Evolutionary conservation across 2,888 invertebrate genomes (phyloP).

Genomic region (Caenorhabditis macrosperma): DNA sequence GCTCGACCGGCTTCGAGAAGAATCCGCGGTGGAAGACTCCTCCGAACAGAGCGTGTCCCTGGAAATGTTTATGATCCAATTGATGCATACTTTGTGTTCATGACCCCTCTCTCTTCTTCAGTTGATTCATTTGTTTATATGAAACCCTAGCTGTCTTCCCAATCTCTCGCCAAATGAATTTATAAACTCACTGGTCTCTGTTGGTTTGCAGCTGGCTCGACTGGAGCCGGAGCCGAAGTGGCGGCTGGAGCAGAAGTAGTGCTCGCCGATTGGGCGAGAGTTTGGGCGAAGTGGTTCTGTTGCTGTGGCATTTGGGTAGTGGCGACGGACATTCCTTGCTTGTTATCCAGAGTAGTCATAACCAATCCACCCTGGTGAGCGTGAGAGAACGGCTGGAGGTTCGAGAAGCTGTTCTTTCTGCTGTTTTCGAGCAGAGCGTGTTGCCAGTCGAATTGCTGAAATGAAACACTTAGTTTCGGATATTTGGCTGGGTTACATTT

Average conservation of each 20-base stretch:
- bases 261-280: conserved; percentile 54
- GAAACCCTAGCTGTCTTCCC: neutral
- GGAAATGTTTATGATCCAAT: conserved; percentile 26
- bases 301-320: conserved; percentile 57
- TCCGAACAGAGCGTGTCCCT: conserved; percentile 67
- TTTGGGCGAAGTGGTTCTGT: conserved; percentile 59
- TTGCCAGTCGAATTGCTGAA: conserved; percentile 63
- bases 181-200: conserved; percentile 32
- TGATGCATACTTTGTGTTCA: neutral
- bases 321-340: conserved; percentile 61
- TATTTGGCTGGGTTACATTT: neutral
- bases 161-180: neutral
- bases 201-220: conserved; percentile 27
- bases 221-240: conserved; percentile 39
- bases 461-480: conserved; percentile 17
- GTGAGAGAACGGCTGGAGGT: conserved; percentile 42
- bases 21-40: conserved; percentile 76
- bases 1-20: conserved; percentile 76
- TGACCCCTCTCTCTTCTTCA: too few relatives aligned
- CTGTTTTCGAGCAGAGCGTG: conserved; percentile 47
- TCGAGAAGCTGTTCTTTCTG: conserved; percentile 55
- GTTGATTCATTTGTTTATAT: neutral
- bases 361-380: conserved; percentile 67
- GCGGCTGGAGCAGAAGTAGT: conserved; percentile 40
- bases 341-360: conserved; percentile 64